Evolutionary conservation across 2,888 invertebrate species (phyloP), one percentile per base, ranked within the genome.

Genomic region (Plebejus melissa): DNA sequence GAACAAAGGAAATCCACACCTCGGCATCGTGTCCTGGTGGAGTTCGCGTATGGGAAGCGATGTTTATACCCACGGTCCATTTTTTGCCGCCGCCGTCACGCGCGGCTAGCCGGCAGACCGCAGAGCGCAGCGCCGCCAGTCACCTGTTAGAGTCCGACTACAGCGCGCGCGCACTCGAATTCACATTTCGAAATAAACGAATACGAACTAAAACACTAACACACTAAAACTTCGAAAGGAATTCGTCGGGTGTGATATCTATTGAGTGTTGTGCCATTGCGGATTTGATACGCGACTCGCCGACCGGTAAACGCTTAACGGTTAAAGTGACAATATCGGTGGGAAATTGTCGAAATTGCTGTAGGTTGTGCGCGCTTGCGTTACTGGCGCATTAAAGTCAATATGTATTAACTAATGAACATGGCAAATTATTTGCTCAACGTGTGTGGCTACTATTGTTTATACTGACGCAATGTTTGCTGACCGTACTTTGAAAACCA

Each of bases 131-230:
- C 54, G 54, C 54, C 54, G 84, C 85, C 92, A 93, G 93, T 93
- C 92, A 91, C 92, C 93, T 93, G 93, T 86, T 83, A 86, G 88
- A 88, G 82, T 83, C 87, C 90, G 90, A 84, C 83, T 82, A 79
- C 80, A 81, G 82, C 88, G 90, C 90, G 85, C 91, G 90, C 89
- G 90, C 87, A 78, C 76, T 75, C 74, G 75, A 76, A 74, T 76
- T 70, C 75, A 74, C 79, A 84, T 85, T 82, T 81, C 81, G 81
- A 86, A 86, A 85, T 83, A 85, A 82, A 81, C 87, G 86, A 87
- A 86, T 81, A 28, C 85, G 85, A 88, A 85, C 80, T 83, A 79
- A 81, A 82, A 82, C 81, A 86, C 82, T 87, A 88, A 88, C 81
- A 81, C 82, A 88, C 84, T 88, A 88, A 89, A 81, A 70, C 77